Evolutionary conservation across 2,888 invertebrate genomes (phyloP).

Genomic region (Peribatodes rhomboidaria): DNA sequence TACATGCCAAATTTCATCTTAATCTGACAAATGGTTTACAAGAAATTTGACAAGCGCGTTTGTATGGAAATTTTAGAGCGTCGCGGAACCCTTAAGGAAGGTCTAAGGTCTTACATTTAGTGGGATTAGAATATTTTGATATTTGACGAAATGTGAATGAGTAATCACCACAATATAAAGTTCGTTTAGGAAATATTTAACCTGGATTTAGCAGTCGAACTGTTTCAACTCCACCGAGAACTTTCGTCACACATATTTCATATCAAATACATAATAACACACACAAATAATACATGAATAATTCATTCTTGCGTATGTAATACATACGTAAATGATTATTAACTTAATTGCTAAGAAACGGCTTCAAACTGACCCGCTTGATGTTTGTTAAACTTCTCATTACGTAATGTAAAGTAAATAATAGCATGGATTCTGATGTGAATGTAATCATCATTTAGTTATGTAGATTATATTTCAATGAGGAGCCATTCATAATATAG

Average conservation of each 20-base stretch:
- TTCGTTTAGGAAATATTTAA: not conserved
- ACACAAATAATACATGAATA: constrained; percentile 21
- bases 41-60: too few species aligned
- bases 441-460: constrained; percentile 29
- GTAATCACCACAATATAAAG: too few species aligned
- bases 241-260: constrained; percentile 21
- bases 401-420: constrained; percentile 39
- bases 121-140: too few species aligned
- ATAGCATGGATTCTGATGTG: constrained; percentile 28
- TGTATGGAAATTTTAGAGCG: too few species aligned
- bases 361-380: constrained; percentile 35
- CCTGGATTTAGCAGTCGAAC: not conserved
- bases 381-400: constrained; percentile 31
- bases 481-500: not conserved
- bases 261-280: too few species aligned
- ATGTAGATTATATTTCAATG: constrained; percentile 14
- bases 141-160: too few species aligned
- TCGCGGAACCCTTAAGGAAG: too few species aligned
- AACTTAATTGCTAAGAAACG: constrained; percentile 32
- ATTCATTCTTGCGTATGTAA: constrained; percentile 35
- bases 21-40: too few species aligned
- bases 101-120: too few species aligned
- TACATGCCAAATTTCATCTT: too few species aligned
- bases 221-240: constrained; percentile 10
- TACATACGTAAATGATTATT: constrained; percentile 32